These are phyloP conservation scores for Drusus annulatus DNA, from an alignment of 1,140 invertebrate species.

Conservation along the genomic window DNA sequence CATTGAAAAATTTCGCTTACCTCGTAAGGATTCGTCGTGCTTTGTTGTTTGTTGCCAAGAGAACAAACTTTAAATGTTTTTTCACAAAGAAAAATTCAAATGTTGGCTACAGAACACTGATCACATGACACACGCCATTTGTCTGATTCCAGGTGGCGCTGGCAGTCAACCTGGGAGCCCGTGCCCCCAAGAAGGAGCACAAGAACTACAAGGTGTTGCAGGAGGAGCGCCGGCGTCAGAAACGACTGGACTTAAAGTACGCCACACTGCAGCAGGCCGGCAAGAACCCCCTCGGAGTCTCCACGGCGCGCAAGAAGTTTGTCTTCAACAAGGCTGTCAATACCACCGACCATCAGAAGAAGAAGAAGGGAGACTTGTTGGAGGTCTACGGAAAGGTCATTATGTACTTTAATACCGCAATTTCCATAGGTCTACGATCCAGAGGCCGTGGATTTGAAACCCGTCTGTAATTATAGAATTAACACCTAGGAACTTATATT, in stretches of 20 bases:
- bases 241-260: constrained; percentile 62
- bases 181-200: constrained; percentile 72
- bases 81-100: too few relatives aligned
- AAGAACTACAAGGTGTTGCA: constrained; percentile 75
- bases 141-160: constrained; percentile 64
- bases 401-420: too few relatives aligned
- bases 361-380: constrained; percentile 61
- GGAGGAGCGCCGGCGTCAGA: constrained; percentile 64
- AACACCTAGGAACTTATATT: too few relatives aligned
- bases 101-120: too few relatives aligned
- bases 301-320: constrained; percentile 63
- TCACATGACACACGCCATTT: too few relatives aligned
- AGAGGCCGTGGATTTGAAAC: too few relatives aligned
- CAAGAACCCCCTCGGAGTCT: constrained; percentile 68
- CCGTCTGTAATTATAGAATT: too few relatives aligned
- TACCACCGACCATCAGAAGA: constrained; percentile 59
- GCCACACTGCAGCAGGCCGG: constrained; percentile 69
- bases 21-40: too few relatives aligned
- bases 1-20: too few relatives aligned
- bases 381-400: constrained; percentile 56
- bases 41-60: too few relatives aligned
- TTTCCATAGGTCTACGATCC: too few relatives aligned
- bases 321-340: constrained; percentile 63
- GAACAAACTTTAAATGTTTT: too few relatives aligned
- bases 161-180: constrained; percentile 76